Evolutionary conservation across 2,113 vertebrate genomes (phyloP), one percentile per base, ranked within the genome.

Genomic region (Gasterosteus nipponicus): DNA sequence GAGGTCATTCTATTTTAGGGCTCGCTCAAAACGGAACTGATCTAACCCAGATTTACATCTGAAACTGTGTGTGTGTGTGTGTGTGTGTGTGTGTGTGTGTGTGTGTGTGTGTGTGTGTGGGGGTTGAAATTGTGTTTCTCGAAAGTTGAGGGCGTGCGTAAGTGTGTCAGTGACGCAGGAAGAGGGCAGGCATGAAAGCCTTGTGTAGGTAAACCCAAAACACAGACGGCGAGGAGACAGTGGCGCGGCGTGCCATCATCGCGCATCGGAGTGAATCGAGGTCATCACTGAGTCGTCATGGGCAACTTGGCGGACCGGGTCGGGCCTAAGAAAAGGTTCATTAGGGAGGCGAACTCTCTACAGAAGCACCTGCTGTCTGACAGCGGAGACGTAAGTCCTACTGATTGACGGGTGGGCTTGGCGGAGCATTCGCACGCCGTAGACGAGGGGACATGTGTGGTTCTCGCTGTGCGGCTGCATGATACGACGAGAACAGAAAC

Each of bases 1-100:
- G 86, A 89, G 88, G 90, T 92, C 89, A 83, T 90, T 78, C 83
- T 92, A 90, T 92, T 94, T 93, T 92, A 91, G 89, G 87, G 57
- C 62, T 78, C n/a, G 86, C 90, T 90, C 77, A 87, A 90, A 91
- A 87, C 82, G 71, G 89, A 86, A 71, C 71, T 44, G 72, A 78
- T 90, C 73, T 92, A 93, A 93, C 92, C 92, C 80, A 94, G 91
- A 93, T 94, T 91, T 86, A 79, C 82, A 29, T 2, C 7, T 51
- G 67, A 79, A 53, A 59, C 78, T 67, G 57, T 56, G 47, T 57
- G 71, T 71, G 47, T 61, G 60, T 75, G 53, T 42, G 42, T 42
- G 68, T 64, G 53, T 64, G 58, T 80, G 41, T 42, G 41, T 42
- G 9, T 10, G 41, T 12, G 39, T 41, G 39, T 10, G 39, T 41